A percentile compares a stretch with the other conserved stretches of the same genome.
phyloP scores from a whole-genome alignment of 2,113 vertebrate species.

The Apeltes quadracus region DNA sequence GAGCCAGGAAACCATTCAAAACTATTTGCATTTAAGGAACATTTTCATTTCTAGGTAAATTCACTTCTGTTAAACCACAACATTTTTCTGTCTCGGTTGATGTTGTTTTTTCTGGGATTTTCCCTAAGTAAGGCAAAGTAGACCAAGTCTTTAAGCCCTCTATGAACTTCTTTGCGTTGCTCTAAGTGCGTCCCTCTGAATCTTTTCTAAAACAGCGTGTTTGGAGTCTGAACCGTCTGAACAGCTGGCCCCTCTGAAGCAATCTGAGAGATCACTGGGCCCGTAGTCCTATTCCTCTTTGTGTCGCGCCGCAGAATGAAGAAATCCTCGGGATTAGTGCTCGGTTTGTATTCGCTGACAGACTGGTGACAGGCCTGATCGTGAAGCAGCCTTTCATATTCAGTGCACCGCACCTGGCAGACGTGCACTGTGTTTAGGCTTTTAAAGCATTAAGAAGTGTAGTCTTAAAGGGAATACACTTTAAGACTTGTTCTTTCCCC shows the following conservation, averaged over 20 bases:
- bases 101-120: background rate
- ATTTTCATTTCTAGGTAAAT: background rate
- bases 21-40: background rate
- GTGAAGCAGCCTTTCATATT: conserved; percentile 38
- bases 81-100: background rate
- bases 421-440: conserved; percentile 19
- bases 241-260: conserved; percentile 58
- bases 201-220: conserved; percentile 2
- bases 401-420: conserved; percentile 31
- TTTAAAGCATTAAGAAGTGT: conserved; percentile 21
- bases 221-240: conserved; percentile 22
- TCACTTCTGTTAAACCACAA: background rate
- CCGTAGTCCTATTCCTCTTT: conserved; percentile 53
- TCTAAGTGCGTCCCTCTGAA: background rate
- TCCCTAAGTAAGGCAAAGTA: background rate
- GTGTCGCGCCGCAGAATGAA: conserved; percentile 55
- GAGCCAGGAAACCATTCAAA: background rate
- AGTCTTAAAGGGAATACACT: conserved; percentile 6
- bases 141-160: background rate
- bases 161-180: background rate
- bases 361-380: conserved; percentile 53
- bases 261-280: conserved; percentile 56
- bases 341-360: conserved; percentile 52
- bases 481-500: background rate
- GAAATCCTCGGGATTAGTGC: conserved; percentile 60